Evolutionary conservation across 1,140 invertebrate genomes (phyloP).

Genomic region (Bradynema listronoti): DNA sequence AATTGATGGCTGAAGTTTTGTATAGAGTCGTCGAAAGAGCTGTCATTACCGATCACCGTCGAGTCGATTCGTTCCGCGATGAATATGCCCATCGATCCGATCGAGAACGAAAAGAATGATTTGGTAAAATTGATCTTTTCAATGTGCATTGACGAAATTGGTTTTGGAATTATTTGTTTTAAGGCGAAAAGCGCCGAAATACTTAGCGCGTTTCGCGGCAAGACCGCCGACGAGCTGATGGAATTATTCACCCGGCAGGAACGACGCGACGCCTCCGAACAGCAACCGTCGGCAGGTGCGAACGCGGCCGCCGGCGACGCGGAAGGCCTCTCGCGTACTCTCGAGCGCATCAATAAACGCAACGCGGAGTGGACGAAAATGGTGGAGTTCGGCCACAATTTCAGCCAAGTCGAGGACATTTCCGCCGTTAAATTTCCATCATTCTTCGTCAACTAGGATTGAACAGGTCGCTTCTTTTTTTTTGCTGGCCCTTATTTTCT

Average conservation of each 20-base stretch:
- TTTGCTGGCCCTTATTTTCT: too few relatives aligned
- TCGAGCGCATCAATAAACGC: conserved; percentile 24
- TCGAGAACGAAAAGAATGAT: conserved; percentile 34
- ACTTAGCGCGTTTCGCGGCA: conserved; percentile 26
- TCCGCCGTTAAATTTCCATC: conserved; percentile 34
- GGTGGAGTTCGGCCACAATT: conserved; percentile 30
- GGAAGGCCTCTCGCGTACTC: conserved; percentile 16
- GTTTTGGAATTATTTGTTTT: conserved; percentile 10
- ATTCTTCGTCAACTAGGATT: conserved; percentile 18
- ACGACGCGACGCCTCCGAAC: conserved; percentile 6
- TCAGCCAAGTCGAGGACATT: conserved; percentile 15
- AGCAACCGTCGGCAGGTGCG: neutral
- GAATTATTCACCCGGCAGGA: conserved; percentile 15
- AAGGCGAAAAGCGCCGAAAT: conserved; percentile 38
- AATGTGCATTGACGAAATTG: neutral
- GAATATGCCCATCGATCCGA: conserved; percentile 32
- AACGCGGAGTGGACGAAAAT: conserved; percentile 32
- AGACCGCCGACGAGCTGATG: conserved; percentile 31
- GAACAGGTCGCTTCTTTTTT: too few relatives aligned
- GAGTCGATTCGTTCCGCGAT: conserved; percentile 27
- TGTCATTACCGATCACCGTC: conserved; percentile 31
- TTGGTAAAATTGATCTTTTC: conserved; percentile 21
- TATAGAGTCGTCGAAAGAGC: conserved; percentile 11
- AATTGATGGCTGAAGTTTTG: neutral
- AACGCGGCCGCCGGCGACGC: conserved; percentile 2